phyloP scores from a whole-genome alignment of 2,888 invertebrate genomes.

The Cryptocephalus moraei region DNA sequence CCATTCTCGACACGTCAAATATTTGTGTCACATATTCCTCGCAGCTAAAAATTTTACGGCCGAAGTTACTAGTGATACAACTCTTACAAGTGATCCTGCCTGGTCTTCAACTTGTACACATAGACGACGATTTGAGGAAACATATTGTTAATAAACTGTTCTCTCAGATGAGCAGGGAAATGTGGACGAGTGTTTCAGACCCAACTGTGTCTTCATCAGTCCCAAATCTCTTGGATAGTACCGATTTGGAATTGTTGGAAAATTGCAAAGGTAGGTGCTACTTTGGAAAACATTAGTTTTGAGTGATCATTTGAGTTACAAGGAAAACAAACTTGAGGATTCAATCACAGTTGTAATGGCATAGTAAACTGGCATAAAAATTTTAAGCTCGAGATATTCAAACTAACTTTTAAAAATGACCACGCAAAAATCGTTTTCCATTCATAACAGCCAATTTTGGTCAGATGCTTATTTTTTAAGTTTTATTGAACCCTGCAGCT shows the following conservation, averaged over 20 bases:
- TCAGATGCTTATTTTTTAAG: too few species aligned
- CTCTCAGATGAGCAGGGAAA: slow-evolving; percentile 41
- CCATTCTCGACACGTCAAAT: slow-evolving; percentile 31
- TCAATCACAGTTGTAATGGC: too few species aligned
- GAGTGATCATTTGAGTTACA: too few species aligned
- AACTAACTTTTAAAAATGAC: too few species aligned
- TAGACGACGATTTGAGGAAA: slow-evolving; percentile 35
- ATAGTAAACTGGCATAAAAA: too few species aligned
- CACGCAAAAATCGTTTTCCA: too few species aligned
- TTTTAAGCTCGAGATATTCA: too few species aligned
- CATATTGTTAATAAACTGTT: slow-evolving; percentile 45
- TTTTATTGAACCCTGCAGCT: too few species aligned
- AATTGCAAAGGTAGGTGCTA: background rate
- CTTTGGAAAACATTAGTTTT: too few species aligned
- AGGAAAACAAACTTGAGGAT: too few species aligned
- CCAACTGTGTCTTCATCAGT: background rate
- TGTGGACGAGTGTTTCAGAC: slow-evolving; percentile 36
- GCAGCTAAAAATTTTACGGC: slow-evolving; percentile 40
- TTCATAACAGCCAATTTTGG: too few species aligned
- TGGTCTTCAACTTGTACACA: slow-evolving; percentile 28
- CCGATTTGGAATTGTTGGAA: slow-evolving; percentile 12
- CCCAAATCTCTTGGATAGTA: background rate
- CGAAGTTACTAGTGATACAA: slow-evolving; percentile 44
- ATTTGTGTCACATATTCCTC: slow-evolving; percentile 18
- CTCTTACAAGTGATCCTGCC: slow-evolving; percentile 44